These are phyloP conservation scores for Arnoldichthys spilopterus DNA, from an alignment of 2,797 vertebrate species.

Conservation along the genomic window DNA sequence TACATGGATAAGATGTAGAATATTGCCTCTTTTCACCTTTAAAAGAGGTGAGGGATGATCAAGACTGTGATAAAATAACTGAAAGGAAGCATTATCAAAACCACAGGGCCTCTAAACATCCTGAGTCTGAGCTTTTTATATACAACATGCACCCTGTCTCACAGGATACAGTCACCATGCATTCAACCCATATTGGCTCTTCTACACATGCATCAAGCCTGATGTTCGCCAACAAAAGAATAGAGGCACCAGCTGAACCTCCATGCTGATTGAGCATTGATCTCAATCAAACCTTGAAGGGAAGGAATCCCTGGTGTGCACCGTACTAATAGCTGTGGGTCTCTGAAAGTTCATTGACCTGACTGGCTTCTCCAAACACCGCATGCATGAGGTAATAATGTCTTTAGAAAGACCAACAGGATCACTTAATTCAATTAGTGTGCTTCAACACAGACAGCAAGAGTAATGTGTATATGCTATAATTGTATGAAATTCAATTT, in stretches of 20 bases:
- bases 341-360: background rate
- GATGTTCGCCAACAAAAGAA: background rate
- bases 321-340: background rate
- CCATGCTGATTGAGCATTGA: background rate
- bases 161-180: background rate
- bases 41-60: background rate
- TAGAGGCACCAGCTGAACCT: background rate
- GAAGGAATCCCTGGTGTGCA: background rate
- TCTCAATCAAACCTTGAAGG: background rate
- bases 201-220: background rate
- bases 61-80: background rate
- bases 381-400: background rate
- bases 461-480: background rate
- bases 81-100: background rate
- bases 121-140: background rate
- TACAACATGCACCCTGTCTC: constrained; percentile 8
- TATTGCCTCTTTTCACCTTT: background rate
- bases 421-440: background rate
- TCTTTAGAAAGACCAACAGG: background rate
- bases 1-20: background rate
- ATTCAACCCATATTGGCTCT: background rate
- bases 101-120: background rate
- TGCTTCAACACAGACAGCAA: background rate
- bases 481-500: no score
- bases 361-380: background rate